These are phyloP conservation scores for Monopis laevigella DNA, from an alignment of 2,888 invertebrate species.

Conservation along the genomic window DNA sequence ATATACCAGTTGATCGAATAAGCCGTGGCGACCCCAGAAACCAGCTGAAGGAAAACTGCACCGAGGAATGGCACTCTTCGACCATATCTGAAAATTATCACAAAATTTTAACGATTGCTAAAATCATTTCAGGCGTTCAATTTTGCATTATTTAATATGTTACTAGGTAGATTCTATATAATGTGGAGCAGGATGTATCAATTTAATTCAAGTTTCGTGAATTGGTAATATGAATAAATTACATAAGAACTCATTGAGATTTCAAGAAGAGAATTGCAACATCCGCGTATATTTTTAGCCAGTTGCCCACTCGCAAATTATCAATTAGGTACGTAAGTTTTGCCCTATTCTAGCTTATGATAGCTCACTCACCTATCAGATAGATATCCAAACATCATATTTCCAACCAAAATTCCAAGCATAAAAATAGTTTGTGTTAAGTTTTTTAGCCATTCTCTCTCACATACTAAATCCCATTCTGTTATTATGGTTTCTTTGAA, in stretches of 20 bases:
- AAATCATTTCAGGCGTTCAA: too few relatives aligned
- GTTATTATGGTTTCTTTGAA: slow-evolving; percentile 79
- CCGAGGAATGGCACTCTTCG: slow-evolving; percentile 77
- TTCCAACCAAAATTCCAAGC: slow-evolving; percentile 80
- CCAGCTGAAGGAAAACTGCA: slow-evolving; percentile 77
- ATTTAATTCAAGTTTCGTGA: slow-evolving; percentile 28
- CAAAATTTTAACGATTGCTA: background rate
- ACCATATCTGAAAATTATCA: slow-evolving; percentile 74
- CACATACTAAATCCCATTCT: slow-evolving; percentile 81
- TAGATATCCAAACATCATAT: slow-evolving; percentile 76
- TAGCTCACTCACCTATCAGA: slow-evolving; percentile 73
- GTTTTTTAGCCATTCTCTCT: slow-evolving; percentile 71
- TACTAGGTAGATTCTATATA: too few relatives aligned
- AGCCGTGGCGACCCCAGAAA: slow-evolving; percentile 76
- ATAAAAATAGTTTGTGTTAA: slow-evolving; percentile 82
- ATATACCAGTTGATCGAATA: slow-evolving; percentile 72
- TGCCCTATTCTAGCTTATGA: background rate
- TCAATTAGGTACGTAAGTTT: background rate
- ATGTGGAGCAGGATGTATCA: slow-evolving; percentile 37
- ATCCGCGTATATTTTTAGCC: slow-evolving; percentile 1
- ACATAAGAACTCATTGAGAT: background rate
- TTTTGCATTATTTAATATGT: too few relatives aligned
- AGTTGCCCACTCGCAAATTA: background rate
- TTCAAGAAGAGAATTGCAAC: slow-evolving; percentile 7
- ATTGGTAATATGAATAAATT: background rate